Evolutionary conservation across 2,113 vertebrate species (phyloP).

Genomic region (Catharus minimus): DNA sequence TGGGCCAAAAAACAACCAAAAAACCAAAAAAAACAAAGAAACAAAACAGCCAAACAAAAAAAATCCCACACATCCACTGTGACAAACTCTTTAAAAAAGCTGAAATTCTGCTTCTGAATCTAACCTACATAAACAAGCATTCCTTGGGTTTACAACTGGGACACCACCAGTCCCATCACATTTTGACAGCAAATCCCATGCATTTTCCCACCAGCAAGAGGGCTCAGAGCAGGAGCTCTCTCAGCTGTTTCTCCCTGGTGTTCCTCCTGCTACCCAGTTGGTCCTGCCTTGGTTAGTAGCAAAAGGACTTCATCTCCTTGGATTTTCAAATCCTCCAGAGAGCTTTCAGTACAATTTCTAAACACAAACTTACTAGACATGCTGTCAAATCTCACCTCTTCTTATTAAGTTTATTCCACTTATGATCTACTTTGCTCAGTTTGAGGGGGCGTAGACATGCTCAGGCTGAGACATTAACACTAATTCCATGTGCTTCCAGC

Average conservation of each 20-base stretch:
- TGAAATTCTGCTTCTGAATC: neutral
- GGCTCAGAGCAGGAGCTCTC: neutral
- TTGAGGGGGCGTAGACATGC: rapidly evolving
- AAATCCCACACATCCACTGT: neutral
- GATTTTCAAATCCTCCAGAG: neutral
- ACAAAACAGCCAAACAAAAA: rapidly evolving
- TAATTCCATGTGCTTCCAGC: neutral
- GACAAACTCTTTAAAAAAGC: neutral
- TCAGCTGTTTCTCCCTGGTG: neutral
- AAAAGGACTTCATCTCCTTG: neutral
- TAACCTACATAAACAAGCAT: neutral
- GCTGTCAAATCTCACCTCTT: neutral
- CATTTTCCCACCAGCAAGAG: neutral
- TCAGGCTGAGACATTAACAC: neutral
- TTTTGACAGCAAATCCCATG: slow-evolving; percentile 31
- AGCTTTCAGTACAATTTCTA: neutral
- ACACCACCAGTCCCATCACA: neutral
- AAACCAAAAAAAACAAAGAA: neutral
- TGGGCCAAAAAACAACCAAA: no score
- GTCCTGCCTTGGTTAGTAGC: neutral
- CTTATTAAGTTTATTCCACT: neutral
- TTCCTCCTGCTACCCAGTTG: neutral
- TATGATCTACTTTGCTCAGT: neutral
- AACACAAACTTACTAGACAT: neutral
- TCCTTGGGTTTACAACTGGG: neutral